Evolutionary conservation across 2,113 vertebrate species (phyloP).

Genomic region (Gallinago undulata): DNA sequence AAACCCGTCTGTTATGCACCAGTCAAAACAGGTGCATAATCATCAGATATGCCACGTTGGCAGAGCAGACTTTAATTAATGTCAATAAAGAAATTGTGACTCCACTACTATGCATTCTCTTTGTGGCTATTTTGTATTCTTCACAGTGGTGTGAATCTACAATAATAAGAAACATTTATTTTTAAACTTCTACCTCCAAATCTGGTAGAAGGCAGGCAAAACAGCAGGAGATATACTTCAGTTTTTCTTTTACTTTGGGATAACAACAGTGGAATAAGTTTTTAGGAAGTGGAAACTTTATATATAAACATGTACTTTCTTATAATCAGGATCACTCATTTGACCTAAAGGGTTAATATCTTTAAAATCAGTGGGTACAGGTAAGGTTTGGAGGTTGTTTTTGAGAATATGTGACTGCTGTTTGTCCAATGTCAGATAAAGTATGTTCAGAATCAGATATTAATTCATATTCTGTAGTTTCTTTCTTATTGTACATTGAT

Average conservation of each 20-base stretch:
- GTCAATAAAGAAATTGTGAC: neutral
- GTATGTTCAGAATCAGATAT: neutral
- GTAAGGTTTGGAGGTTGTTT: neutral
- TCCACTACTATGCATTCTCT: neutral
- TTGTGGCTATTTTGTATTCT: neutral
- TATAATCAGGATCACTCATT: neutral
- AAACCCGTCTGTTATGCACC: neutral
- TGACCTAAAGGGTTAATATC: neutral
- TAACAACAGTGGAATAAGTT: neutral
- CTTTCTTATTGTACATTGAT: neutral
- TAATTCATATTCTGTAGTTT: neutral
- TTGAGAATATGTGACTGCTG: neutral
- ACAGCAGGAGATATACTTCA: neutral
- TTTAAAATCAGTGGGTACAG: neutral
- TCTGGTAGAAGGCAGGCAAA: neutral
- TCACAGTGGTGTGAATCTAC: neutral
- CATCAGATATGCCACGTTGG: fast-evolving
- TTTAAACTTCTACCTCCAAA: neutral
- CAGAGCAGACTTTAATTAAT: neutral
- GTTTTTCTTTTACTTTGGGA: neutral
- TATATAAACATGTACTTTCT: neutral
- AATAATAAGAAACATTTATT: neutral
- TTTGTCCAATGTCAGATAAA: neutral
- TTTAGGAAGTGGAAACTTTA: neutral
- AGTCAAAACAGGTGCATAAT: neutral